Evolutionary conservation across 2,888 invertebrate species (phyloP), one percentile per base, ranked within the genome.

Genomic region (Papilio protenor): DNA sequence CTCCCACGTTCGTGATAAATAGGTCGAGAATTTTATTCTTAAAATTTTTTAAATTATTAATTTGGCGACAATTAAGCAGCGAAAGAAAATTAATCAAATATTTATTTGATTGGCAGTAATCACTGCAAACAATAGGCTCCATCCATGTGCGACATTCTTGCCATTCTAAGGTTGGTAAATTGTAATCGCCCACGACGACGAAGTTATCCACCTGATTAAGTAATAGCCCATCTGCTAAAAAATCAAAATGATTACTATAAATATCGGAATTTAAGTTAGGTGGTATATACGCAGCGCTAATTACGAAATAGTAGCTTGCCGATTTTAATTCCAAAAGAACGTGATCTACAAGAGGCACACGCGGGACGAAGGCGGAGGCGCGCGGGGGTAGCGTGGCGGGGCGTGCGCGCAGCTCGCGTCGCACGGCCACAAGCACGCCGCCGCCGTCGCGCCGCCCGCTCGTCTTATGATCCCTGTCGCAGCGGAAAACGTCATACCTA

Each of bases 21-120:
- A 66, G 66, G 40, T 66, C 66, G 16, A 66, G 66, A 33, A 66
- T 1, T 66, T 66, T 66, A 66, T 66, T 66, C 18, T 66, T 66
- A 33, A 66, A 27, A 66, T 66, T 66, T 66, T 66, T 66, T 11
- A 61, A 33, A 14, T 66, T 61, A 61, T 66, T 66, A 33, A 66
- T 33, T 33, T 66, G 66, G 14, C 33, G 23, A 40, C 66, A 66
- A 66, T 66, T 66, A 27, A 33, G 66, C 66, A 66, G 14, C 16
- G 66, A 66, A 14, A 66, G 33, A 16, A 66, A 66, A 12, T 27
- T 66, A 66, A 66, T 66, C 14, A 27, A 66, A 23, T 10, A 66
- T 66, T 66, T 66, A 66, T 66, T 66, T 33, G 66, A 66, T 66
- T 66, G 33, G 40, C 66, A 12, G 40, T 66, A 66, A 33, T 66